Percentiles rank a stretch among this genome's conserved stretches.
Conservation (phyloP, 2,888 invertebrate species). For the Microplitis deprimator region DNA sequence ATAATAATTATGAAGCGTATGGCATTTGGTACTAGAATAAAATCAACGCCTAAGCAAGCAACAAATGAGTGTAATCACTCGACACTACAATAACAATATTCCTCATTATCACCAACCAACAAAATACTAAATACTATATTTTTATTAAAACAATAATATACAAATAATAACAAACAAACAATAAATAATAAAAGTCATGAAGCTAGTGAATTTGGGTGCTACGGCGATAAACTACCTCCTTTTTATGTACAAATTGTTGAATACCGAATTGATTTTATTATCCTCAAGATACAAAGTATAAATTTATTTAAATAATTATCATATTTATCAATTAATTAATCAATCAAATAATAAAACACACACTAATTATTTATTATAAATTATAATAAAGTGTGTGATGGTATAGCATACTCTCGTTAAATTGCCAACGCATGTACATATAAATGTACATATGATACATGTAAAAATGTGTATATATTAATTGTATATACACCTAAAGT, state of each 20-base stretch:
- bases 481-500: slow-evolving; percentile 35
- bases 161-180: slow-evolving; percentile 26
- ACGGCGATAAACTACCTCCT: slow-evolving; percentile 66
- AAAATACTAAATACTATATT: background rate
- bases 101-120: no score
- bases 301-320: background rate
- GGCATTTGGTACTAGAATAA: background rate
- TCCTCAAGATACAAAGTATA: slow-evolving; percentile 34
- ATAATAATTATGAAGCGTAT: background rate
- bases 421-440: slow-evolving; percentile 37
- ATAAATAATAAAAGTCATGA: slow-evolving; percentile 53
- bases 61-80: background rate
- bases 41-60: background rate
- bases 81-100: background rate
- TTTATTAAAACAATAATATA: slow-evolving; percentile 2
- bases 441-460: slow-evolving; percentile 44
- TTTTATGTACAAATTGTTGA: slow-evolving; percentile 64
- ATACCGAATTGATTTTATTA: slow-evolving; percentile 54
- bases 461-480: slow-evolving; percentile 39
- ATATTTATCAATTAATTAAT: background rate
- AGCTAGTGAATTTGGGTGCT: slow-evolving; percentile 61
- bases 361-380: slow-evolving; percentile 37
- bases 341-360: background rate
- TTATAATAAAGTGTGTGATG: slow-evolving; percentile 41
- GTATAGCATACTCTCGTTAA: background rate